phyloP scores from a whole-genome alignment of 1,140 invertebrate genomes.

The Trichonephila inaurata region DNA sequence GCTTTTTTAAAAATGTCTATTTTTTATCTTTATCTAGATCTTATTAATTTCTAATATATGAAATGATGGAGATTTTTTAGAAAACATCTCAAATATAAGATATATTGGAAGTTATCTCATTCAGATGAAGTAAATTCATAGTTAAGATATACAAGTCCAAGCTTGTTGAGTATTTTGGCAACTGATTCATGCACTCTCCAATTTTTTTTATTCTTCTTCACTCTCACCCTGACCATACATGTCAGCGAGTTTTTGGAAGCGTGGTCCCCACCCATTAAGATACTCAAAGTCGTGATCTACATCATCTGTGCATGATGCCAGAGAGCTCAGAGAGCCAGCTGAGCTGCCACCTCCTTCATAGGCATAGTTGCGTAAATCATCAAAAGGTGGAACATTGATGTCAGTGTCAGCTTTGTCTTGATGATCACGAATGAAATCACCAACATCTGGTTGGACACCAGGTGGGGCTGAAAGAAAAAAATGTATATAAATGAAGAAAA shows the following conservation, averaged over 20 bases:
- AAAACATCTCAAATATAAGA: no score
- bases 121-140: neutral
- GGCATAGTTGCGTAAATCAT: slow-evolving; percentile 97
- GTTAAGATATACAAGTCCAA: neutral
- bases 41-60: no score
- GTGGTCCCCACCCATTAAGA: slow-evolving; percentile 96
- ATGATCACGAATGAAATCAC: slow-evolving; percentile 97
- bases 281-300: slow-evolving; percentile 98
- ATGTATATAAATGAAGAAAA: neutral
- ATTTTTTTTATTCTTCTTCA: slow-evolving; percentile 70
- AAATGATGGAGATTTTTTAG: no score
- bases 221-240: slow-evolving; percentile 93
- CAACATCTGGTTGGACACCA: slow-evolving; percentile 88
- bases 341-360: slow-evolving; percentile 98
- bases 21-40: no score
- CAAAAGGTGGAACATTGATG: slow-evolving; percentile 96
- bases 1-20: no score
- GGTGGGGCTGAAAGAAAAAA: slow-evolving; percentile 42
- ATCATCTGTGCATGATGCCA: slow-evolving; percentile 96
- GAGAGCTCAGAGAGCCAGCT: slow-evolving; percentile 95
- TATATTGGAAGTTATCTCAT: neutral
- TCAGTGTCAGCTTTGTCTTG: slow-evolving; percentile 87
- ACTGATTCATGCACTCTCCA: slow-evolving; percentile 30
- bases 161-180: slow-evolving; percentile 27
- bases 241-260: slow-evolving; percentile 97